These are phyloP conservation scores for Seira sanloemensis DNA, from an alignment of 2,888 invertebrate species.

Conservation along the genomic window DNA sequence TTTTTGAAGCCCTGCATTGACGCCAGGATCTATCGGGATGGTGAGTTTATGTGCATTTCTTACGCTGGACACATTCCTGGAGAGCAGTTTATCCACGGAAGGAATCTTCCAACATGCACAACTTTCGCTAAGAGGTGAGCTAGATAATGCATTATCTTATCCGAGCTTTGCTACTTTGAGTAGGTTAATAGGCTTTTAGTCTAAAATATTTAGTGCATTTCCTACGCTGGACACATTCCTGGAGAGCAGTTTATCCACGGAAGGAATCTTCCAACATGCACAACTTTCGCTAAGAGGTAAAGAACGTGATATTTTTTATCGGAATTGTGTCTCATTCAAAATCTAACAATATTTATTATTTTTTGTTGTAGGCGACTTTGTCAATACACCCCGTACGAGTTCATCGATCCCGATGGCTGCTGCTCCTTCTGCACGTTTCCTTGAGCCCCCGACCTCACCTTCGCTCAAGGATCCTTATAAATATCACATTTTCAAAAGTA, in stretches of 20 bases:
- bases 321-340: too few relatives aligned
- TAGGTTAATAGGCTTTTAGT: too few relatives aligned
- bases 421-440: slow-evolving; percentile 32
- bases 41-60: slow-evolving; percentile 67
- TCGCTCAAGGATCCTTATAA: neutral
- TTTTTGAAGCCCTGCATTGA: slow-evolving; percentile 71
- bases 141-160: too few relatives aligned
- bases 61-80: slow-evolving; percentile 70
- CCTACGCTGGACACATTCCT: slow-evolving; percentile 69
- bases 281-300: slow-evolving; percentile 70
- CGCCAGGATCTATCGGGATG: slow-evolving; percentile 54
- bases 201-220: too few relatives aligned
- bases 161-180: too few relatives aligned
- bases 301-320: too few relatives aligned
- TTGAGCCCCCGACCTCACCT: neutral
- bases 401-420: slow-evolving; percentile 71
- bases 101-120: slow-evolving; percentile 71
- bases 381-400: slow-evolving; percentile 72
- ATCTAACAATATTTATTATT: too few relatives aligned
- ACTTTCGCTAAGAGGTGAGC: slow-evolving; percentile 72
- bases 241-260: slow-evolving; percentile 71
- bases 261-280: slow-evolving; percentile 70
- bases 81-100: slow-evolving; percentile 69
- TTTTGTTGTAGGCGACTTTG: slow-evolving; percentile 65
- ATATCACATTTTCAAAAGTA: neutral